phyloP scores from a whole-genome alignment of 2,113 vertebrate genomes.

The Tenebrosternarchus preto region DNA sequence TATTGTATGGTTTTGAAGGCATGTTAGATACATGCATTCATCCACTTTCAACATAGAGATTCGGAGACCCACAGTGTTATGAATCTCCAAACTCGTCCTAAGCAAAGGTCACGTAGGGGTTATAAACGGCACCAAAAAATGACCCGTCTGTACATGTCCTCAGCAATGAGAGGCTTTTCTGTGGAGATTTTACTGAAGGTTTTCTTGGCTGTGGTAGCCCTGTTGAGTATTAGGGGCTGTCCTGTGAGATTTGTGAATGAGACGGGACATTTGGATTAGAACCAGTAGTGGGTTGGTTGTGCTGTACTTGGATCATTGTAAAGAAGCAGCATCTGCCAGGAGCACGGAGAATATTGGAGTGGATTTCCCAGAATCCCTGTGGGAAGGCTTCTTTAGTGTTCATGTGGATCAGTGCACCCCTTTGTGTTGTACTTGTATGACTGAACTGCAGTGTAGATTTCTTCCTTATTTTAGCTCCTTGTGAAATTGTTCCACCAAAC shows the following conservation, averaged over 20 bases:
- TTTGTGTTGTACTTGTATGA: slow-evolving; percentile 51
- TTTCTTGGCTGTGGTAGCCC: not conserved
- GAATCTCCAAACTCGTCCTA: not conserved
- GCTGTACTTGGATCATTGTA: slow-evolving; percentile 2
- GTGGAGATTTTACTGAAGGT: not conserved
- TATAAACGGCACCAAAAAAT: too few relatives aligned
- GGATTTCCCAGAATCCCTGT: not conserved
- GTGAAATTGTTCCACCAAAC: slow-evolving; percentile 47
- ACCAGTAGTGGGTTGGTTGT: not conserved
- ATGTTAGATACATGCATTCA: not conserved
- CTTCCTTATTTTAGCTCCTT: slow-evolving; percentile 52
- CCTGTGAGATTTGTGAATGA: not conserved
- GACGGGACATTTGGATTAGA: not conserved
- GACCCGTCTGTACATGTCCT: not conserved
- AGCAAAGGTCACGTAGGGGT: not conserved
- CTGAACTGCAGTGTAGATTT: slow-evolving; percentile 51
- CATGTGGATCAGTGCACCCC: slow-evolving; percentile 44
- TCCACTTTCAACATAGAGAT: not conserved
- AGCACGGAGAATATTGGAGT: not conserved
- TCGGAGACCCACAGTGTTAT: not conserved
- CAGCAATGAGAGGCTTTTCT: not conserved
- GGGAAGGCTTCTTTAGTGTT: slow-evolving; percentile 10
- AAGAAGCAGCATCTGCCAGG: not conserved
- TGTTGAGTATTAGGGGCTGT: not conserved
- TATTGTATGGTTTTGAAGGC: not conserved